Evolutionary conservation across 1,140 invertebrate species (phyloP), one percentile per base, ranked within the genome.

Genomic region (Hycleus cichorii): DNA sequence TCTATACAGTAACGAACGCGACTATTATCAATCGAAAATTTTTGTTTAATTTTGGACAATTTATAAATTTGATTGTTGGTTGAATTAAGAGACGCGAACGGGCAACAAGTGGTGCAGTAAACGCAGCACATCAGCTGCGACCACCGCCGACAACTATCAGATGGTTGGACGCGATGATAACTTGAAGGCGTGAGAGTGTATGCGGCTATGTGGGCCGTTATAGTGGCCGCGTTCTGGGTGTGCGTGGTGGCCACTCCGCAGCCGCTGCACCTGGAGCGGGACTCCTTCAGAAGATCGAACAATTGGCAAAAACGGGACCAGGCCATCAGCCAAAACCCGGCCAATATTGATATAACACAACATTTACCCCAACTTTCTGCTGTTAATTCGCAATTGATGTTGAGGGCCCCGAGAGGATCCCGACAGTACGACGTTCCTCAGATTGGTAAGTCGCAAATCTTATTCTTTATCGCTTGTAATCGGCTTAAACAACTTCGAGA

Each of bases 401-500:
- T 84, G 58, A 79, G 84, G 60, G 80, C 81, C 18, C 76, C 81
- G 51, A 77, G 83, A 64, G 81, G 81, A 49, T 81, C 80, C 69
- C 71, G 83, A 63, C 81, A 83, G 63, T 86, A 85, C 69, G 83
- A 85, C 71, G 82, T 86, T 54, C 84, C 84, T 60, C 83, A 85
- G 73, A 85, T 86, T 60, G 83, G 84, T 86, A 69, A 84, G 83
- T 7, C 4, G 4, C 7, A 32, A 32, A 32, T 32, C 7, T 32
- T 18, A 18, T 18, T 18, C 18, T 18, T 18, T 18, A 1, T 18
- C 18, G 18, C 18, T 18, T 18, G 18, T 18, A 18, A 18, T 18
- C 18, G 18, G 18, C 18, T 18, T 18, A 18, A 18, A 18, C 18
- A 18, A 18, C 18, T 1, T 18, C 18, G 18, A 18, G 1, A 18